These are phyloP conservation scores for Bradysia coprophila DNA, from an alignment of 1,140 invertebrate species.

Conservation along the genomic window DNA sequence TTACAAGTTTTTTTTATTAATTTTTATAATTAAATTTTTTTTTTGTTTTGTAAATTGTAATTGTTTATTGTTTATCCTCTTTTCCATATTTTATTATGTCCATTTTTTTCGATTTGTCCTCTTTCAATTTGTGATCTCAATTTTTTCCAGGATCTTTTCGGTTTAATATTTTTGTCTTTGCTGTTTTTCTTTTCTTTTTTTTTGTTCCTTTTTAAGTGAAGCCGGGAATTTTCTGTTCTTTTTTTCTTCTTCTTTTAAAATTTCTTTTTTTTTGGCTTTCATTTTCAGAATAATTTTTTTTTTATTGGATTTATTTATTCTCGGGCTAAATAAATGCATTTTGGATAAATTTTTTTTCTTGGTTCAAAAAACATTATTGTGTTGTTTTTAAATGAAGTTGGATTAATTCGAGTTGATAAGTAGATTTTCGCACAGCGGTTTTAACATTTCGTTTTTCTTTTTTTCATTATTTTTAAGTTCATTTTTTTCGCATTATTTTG, in stretches of 20 bases:
- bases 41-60: too few species aligned
- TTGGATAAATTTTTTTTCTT: background rate
- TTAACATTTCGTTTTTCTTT: background rate
- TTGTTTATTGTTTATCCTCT: too few species aligned
- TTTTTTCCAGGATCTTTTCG: background rate
- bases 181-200: background rate
- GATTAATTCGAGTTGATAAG: background rate
- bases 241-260: background rate
- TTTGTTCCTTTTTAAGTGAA: background rate
- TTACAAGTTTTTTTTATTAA: too few species aligned
- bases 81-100: too few species aligned
- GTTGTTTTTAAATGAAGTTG: background rate
- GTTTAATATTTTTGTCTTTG: background rate
- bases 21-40: too few species aligned
- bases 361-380: background rate
- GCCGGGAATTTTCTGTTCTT: background rate
- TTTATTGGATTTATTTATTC: background rate
- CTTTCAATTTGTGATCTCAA: background rate
- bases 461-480: background rate
- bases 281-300: background rate
- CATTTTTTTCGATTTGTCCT: background rate
- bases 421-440: background rate
- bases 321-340: background rate
- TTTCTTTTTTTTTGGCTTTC: background rate
- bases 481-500: background rate